Base-by-base conservation (phyloP, 64 coral and sea anemone species). In the Stichodactyla mertensii region DNA sequence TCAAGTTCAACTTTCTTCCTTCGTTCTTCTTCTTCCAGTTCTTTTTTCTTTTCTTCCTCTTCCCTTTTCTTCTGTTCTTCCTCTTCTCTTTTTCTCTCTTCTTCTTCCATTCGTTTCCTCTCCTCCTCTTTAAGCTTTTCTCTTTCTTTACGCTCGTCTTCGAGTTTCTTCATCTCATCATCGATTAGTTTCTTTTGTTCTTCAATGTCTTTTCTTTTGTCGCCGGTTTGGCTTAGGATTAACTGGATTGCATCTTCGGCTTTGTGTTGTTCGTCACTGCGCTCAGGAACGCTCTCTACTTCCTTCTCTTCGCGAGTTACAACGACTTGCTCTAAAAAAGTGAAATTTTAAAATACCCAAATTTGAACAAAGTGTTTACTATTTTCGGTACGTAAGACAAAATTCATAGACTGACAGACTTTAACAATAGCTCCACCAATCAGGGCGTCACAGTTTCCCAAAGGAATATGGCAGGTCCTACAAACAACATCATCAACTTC, bases 1-100 rank as follows among this genome's bases (percentile, higher is more conserved):
- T 92, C 90, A 54, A 87, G 64, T 16, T 86, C 86, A 52, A 87
- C 83, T 52, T 85, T 61, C 9, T n/a, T 86, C 10, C 80, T 70
- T 23, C 78, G 54, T 11, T 87, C 78, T 16, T 67, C 85, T 87
- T 92, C 90, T 27, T 92, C 90, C 3, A 52, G 51, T 20, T 52
- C 71, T 52, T 83, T 52, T 87, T 23, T 92, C 31, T 87, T 85
- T 71, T 83, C 52, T 18, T 52, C 85, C n/a, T 92, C 86, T 27
- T 80, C 53, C 45, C 86, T 62, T 60, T 83, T 60, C 51, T 77
- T 82, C 23, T 78, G 8, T 52, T 92, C 90, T 54, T 87, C 90
- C 36, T 55, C 54, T 51, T 64, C 23, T 53, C 52, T 60, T 77
- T 82, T 71, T 15, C 13, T 62, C 31, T 82, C 66, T 36, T 81